These are phyloP conservation scores for Mormyrops attenuatus DNA, from an alignment of 2,797 vertebrate genomes.

Conservation along the genomic window DNA sequence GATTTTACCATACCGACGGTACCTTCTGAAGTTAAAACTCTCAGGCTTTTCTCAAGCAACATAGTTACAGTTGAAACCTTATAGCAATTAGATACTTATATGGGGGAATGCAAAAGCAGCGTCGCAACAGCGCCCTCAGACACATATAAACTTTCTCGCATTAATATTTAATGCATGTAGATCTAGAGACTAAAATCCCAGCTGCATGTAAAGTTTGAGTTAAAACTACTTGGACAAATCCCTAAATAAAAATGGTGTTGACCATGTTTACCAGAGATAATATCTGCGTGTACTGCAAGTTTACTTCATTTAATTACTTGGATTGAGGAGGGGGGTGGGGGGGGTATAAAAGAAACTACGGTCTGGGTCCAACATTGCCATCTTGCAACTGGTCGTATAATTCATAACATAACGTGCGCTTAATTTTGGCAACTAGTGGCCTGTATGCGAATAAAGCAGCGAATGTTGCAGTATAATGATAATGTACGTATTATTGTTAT, in stretches of 20 bases:
- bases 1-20: neutral
- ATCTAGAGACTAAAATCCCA: neutral
- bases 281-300: neutral
- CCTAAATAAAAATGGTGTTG: neutral
- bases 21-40: neutral
- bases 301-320: neutral
- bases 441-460: neutral
- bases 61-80: neutral
- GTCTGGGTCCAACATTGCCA: neutral
- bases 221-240: neutral
- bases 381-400: neutral
- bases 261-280: neutral
- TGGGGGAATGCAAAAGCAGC: neutral
- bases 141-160: neutral
- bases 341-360: neutral
- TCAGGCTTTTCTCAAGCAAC: neutral
- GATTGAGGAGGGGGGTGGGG: neutral
- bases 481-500: neutral
- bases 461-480: neutral
- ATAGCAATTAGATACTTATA: neutral
- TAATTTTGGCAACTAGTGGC: neutral
- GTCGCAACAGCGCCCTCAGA: neutral
- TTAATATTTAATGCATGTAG: neutral
- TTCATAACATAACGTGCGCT: neutral
- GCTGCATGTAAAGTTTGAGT: neutral